These are phyloP conservation scores for Leptinotarsa rubiginosa DNA, from an alignment of 2,888 invertebrate species.

Conservation along the genomic window DNA sequence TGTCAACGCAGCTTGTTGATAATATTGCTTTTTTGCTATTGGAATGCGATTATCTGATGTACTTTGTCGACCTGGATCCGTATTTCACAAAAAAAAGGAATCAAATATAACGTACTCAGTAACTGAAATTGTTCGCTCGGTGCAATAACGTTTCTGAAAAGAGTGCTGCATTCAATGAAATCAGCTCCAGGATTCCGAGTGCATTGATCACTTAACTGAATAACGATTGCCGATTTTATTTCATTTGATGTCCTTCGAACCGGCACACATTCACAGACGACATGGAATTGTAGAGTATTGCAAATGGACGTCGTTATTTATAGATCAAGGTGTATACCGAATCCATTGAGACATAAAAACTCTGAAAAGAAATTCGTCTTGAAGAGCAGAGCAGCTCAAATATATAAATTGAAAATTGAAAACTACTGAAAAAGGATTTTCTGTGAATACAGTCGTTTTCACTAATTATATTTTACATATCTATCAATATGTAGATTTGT, in stretches of 20 bases:
- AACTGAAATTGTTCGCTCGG: neutral
- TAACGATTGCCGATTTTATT: conserved; percentile 6
- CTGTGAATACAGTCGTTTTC: too few species aligned
- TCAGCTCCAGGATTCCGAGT: neutral
- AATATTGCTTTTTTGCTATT: neutral
- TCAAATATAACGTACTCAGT: neutral
- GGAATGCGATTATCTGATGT: neutral
- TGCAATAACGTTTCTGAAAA: conserved; percentile 4
- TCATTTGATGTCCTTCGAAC: conserved; percentile 9
- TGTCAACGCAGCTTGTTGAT: neutral
- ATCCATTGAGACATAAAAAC: neutral
- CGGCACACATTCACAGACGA: neutral
- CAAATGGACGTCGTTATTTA: neutral
- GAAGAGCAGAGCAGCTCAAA: neutral
- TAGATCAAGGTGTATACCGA: neutral
- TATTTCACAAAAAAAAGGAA: neutral
- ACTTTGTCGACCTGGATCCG: neutral
- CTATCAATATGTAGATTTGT: too few species aligned
- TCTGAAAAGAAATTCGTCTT: too few species aligned
- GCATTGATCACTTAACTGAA: conserved; percentile 6
- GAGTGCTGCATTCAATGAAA: conserved; percentile 1
- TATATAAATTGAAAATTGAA: too few species aligned
- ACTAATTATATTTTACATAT: too few species aligned
- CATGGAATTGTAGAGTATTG: neutral
- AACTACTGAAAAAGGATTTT: too few species aligned